These are phyloP conservation scores for Diarsia brunnea DNA, from an alignment of 2,888 invertebrate genomes.

Conservation along the genomic window DNA sequence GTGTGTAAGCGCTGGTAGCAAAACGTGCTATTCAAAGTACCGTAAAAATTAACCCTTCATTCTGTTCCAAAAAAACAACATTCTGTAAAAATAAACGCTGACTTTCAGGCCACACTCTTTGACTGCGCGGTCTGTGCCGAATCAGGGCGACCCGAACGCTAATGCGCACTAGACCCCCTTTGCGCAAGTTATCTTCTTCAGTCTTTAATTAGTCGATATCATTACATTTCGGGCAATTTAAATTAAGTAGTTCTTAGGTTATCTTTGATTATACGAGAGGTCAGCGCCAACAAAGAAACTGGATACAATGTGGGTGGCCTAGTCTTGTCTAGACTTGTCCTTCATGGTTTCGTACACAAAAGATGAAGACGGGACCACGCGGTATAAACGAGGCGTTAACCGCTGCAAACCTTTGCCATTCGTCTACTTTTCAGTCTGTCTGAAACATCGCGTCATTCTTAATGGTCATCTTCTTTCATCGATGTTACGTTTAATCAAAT, in stretches of 20 bases:
- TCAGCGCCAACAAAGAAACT: conserved; percentile 44
- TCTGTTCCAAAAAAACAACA: too few relatives aligned
- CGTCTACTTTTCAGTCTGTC: not conserved
- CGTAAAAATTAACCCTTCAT: too few relatives aligned
- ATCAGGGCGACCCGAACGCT: not conserved
- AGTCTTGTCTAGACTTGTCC: not conserved
- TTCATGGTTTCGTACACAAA: not conserved
- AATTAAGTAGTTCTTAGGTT: conserved; percentile 31
- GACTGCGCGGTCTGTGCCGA: not conserved
- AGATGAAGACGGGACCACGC: not conserved
- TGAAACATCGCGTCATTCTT: not conserved
- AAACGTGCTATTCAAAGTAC: too few relatives aligned
- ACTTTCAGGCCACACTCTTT: too few relatives aligned
- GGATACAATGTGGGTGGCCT: conserved; percentile 20
- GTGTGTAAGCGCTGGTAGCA: too few relatives aligned
- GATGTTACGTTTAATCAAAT: not conserved
- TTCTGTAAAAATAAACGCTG: too few relatives aligned
- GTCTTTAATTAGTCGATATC: conserved; percentile 8
- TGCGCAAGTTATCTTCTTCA: not conserved
- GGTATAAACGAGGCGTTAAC: not conserved
- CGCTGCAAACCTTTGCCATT: not conserved
- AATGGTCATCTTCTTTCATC: not conserved
- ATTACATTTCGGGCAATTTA: conserved; percentile 1
- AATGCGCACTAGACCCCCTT: not conserved
- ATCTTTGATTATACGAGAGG: conserved; percentile 18